These are phyloP conservation scores for Scleropages formosus DNA, from an alignment of 2,797 vertebrate genomes.

Conservation along the genomic window DNA sequence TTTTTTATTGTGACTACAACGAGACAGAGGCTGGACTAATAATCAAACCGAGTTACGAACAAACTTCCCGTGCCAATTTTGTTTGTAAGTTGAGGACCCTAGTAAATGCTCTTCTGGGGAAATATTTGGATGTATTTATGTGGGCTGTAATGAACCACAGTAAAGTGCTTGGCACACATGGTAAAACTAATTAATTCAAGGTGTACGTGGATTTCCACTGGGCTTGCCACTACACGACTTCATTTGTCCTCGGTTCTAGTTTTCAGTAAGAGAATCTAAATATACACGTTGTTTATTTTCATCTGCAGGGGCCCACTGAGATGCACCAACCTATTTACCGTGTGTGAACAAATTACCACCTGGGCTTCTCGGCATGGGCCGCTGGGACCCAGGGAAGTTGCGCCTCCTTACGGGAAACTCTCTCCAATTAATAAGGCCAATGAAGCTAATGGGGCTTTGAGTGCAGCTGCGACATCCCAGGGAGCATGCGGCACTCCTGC, in stretches of 20 bases:
- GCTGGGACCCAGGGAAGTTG: background rate
- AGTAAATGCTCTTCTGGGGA: no score
- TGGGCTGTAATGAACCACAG: no score
- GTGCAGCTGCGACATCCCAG: constrained; percentile 45
- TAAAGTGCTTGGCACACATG: no score
- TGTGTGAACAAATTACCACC: constrained; percentile 42
- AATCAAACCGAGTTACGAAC: no score
- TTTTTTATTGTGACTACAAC: no score
- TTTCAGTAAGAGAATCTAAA: constrained; percentile 17
- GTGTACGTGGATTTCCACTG: constrained; percentile 26
- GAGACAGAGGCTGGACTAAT: no score
- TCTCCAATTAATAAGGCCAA: constrained; percentile 47
- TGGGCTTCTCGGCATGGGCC: constrained; percentile 31
- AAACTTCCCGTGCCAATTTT: no score
- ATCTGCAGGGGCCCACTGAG: constrained; percentile 6
- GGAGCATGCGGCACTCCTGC: constrained; percentile 43
- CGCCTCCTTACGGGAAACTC: constrained; percentile 20
- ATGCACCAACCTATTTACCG: constrained; percentile 36
- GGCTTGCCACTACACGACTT: background rate
- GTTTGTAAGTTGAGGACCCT: no score
- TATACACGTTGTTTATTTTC: constrained; percentile 28
- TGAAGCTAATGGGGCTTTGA: constrained; percentile 46
- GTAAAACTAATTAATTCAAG: constrained; percentile 11
- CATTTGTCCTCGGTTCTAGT: no score
- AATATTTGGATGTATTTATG: background rate